Base-by-base conservation (phyloP, 2,797 vertebrate species). In the Danio albolineatus region DNA sequence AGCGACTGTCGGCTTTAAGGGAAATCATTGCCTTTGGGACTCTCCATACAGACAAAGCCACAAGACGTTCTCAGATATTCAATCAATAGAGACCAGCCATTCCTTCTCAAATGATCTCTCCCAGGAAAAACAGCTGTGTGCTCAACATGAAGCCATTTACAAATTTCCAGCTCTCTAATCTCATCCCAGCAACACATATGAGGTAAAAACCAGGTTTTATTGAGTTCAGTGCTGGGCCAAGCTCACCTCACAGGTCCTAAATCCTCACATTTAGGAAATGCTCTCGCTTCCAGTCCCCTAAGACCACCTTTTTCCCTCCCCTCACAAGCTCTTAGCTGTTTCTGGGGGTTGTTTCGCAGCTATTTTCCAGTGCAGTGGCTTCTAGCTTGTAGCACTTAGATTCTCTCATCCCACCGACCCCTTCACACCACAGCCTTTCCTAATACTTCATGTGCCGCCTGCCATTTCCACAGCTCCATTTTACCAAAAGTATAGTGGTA, bases 381-480 rank as follows among this genome's bases (percentile, higher is more conserved):
- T 79, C 48, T 49, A 53, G 76, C 10, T 6, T 60, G 21, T 21
- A 79, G 59, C 49, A 73, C 77, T 79, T 54, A 53, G 57, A 71
- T 79, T 54, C 19, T 64, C 7, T 79, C 59, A 62, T 17, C 28
- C 46, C 46, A 43, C 19, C 51, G 0, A 54, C 38, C 44, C n/a
- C 60, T 65, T 12, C 12, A 44, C 67, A 54, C 49, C 14, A 1
- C 19, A 41, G 6, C 38, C 17, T 36, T 36, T 70, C 72, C 44
- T 51, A 21, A 73, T 80, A 78, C 84, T 48, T 49, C 53, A 73
- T 81, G 36, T 46, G 14, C 38, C 2, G 16, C 61, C 54, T 82
- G 78, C 84, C 82, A 82, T 86, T 85, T 85, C 86, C 86, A 89
- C 85, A 65, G 59, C 64, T 61, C 19, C 38, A 51, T 43, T 43